Evolutionary conservation across 2,888 invertebrate species (phyloP).

Genomic region (Tachina grossa): DNA sequence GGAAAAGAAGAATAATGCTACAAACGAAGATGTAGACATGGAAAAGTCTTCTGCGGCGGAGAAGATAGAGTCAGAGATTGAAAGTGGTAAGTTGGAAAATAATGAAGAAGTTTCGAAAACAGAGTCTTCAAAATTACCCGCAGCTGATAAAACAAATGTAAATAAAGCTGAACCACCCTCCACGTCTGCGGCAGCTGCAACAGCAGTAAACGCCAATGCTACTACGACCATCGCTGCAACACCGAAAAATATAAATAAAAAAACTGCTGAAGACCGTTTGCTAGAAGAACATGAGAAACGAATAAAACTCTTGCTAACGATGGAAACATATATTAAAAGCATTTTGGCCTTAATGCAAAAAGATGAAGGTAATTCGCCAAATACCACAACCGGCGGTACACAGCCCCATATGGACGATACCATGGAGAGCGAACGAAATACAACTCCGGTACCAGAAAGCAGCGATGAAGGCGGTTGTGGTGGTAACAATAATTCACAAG

Average conservation of each 20-base stretch:
- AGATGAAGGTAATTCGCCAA: conserved; percentile 74
- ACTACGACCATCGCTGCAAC: conserved; percentile 49
- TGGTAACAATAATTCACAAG: conserved; percentile 62
- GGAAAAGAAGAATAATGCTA: not conserved
- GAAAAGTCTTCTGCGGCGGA: conserved; percentile 58
- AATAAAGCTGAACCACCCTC: conserved; percentile 69
- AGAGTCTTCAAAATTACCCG: conserved; percentile 54
- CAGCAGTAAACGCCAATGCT: conserved; percentile 72
- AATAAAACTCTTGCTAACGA: conserved; percentile 79
- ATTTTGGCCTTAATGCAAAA: conserved; percentile 81
- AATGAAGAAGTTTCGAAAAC: conserved; percentile 60
- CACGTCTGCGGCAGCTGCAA: conserved; percentile 58
- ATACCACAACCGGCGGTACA: conserved; percentile 58
- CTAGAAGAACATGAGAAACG: conserved; percentile 80
- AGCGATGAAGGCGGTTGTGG: conserved; percentile 70
- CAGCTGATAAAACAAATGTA: conserved; percentile 63
- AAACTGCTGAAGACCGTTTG: conserved; percentile 78
- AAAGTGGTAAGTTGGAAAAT: conserved; percentile 54
- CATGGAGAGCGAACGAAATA: conserved; percentile 75
- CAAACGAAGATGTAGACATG: conserved; percentile 72
- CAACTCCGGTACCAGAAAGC: conserved; percentile 75
- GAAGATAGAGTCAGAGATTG: conserved; percentile 45
- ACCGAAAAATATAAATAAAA: conserved; percentile 75
- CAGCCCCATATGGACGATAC: conserved; percentile 69
- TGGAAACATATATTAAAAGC: conserved; percentile 82